These are phyloP conservation scores for Schizopygopsis malacanthus DNA, from an alignment of 2,797 vertebrate genomes.

Conservation along the genomic window DNA sequence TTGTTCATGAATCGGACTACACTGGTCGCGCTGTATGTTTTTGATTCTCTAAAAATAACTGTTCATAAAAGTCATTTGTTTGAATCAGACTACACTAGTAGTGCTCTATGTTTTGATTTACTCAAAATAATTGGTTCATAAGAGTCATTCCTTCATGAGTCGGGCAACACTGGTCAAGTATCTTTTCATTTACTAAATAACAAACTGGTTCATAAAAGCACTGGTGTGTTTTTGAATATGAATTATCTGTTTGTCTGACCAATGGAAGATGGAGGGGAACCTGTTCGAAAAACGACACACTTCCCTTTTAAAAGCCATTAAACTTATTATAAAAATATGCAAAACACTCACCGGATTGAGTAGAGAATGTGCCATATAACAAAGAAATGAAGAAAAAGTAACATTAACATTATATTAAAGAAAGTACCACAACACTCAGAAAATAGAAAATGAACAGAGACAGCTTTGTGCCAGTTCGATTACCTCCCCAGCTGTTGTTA, in stretches of 20 bases:
- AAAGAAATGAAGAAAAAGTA: neutral
- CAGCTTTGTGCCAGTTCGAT: slow-evolving; percentile 28
- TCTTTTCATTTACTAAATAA: neutral
- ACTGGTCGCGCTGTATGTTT: accelerated
- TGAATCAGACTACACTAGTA: accelerated
- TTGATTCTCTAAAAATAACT: neutral
- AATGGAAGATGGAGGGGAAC: neutral
- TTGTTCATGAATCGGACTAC: accelerated
- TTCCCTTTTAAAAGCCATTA: slow-evolving; percentile 21
- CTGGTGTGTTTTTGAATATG: neutral
- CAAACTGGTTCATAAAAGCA: neutral
- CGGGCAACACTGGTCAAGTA: neutral
- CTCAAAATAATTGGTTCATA: neutral
- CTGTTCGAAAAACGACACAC: neutral
- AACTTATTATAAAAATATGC: slow-evolving; percentile 2
- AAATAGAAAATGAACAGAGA: slow-evolving; percentile 13
- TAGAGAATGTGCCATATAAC: slow-evolving; percentile 10
- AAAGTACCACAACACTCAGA: neutral
- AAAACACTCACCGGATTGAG: slow-evolving; percentile 52
- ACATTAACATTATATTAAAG: slow-evolving; percentile 8
- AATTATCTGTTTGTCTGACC: neutral
- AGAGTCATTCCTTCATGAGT: neutral
- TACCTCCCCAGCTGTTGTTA: slow-evolving; percentile 89
- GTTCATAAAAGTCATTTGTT: neutral
- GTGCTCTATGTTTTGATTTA: neutral